Percentiles rank a stretch among this genome's conserved stretches.
Conservation (phyloP, 2,797 vertebrate species). For the Squalus acanthias region DNA sequence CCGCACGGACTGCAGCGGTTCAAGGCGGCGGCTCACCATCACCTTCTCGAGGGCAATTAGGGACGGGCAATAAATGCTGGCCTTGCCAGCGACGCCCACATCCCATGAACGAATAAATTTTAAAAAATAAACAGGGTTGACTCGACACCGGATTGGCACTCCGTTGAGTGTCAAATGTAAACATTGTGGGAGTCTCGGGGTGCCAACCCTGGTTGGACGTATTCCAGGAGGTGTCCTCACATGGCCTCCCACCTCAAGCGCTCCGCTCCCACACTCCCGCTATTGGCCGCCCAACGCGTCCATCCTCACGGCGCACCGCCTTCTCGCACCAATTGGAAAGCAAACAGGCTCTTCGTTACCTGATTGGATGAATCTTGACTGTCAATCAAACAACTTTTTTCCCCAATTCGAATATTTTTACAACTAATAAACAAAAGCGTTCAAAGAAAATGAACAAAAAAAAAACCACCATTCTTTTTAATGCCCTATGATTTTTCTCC, state of each 20-base stretch:
- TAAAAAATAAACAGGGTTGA: neutral
- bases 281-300: neutral
- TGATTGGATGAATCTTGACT: neutral
- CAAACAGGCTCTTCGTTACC: neutral
- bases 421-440: neutral
- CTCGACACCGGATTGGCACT: neutral
- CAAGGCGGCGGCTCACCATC: too few species aligned
- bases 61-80: too few species aligned
- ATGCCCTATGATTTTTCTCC: neutral
- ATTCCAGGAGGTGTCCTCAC: neutral
- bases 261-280: neutral
- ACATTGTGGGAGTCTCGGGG: neutral
- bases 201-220: neutral
- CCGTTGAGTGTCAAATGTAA: neutral
- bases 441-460: neutral
- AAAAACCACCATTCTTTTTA: neutral
- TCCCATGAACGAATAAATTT: too few species aligned
- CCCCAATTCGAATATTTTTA: neutral
- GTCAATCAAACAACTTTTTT: neutral
- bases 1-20: too few species aligned
- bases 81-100: too few species aligned
- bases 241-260: neutral
- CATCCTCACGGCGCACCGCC: neutral
- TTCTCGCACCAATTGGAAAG: too few species aligned
- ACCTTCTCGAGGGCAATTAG: too few species aligned